Conservation (phyloP, 2,113 vertebrate genomes). For the Alosa alosa region DNA sequence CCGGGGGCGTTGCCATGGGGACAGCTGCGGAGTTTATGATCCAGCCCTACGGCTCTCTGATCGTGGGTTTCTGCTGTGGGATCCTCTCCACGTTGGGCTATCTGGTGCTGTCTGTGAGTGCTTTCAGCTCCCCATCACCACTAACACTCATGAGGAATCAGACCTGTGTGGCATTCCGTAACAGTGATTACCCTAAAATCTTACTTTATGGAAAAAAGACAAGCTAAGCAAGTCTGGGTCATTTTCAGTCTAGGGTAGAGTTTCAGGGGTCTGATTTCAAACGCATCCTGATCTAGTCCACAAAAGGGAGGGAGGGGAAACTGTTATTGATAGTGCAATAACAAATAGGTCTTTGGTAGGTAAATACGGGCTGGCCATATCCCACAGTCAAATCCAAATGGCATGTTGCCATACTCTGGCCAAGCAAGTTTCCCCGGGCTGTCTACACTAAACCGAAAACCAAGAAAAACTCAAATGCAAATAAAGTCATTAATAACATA, state of each 20-base stretch:
- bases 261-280: not conserved
- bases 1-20: conserved; percentile 89
- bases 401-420: too few species aligned
- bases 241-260: not conserved
- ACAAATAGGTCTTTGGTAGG: too few species aligned
- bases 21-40: conserved; percentile 92
- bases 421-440: not conserved
- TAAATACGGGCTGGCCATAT: too few species aligned
- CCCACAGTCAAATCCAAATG: too few species aligned
- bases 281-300: not conserved
- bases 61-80: conserved; percentile 84
- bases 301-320: too few species aligned
- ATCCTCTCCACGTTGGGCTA: conserved; percentile 88
- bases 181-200: not conserved
- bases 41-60: conserved; percentile 84
- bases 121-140: not conserved
- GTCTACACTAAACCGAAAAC: not conserved
- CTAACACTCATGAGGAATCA: not conserved
- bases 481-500: not conserved
- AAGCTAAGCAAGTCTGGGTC: not conserved
- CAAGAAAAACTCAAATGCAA: not conserved
- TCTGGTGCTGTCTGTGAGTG: conserved; percentile 81
- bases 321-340: too few species aligned
- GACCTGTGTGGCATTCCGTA: not conserved
- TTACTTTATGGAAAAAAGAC: not conserved